Percentiles rank a stretch among this genome's conserved stretches.
These are phyloP conservation scores for Drosophila repleta DNA, from an alignment of 1,140 invertebrate species.

Conservation along the genomic window DNA sequence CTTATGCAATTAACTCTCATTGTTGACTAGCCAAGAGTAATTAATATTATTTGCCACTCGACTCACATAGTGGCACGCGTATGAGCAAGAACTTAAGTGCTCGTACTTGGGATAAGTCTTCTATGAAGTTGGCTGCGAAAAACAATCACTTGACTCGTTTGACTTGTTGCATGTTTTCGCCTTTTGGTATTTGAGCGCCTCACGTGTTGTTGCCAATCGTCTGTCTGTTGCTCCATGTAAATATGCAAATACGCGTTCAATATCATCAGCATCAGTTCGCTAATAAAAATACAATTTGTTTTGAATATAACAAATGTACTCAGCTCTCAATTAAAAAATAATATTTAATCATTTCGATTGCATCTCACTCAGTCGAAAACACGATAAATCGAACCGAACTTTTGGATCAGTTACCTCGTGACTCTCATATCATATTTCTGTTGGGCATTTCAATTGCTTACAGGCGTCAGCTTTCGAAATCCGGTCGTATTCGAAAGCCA, in stretches of 20 bases:
- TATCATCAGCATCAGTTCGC: conserved; percentile 13
- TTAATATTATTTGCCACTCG: conserved; percentile 9
- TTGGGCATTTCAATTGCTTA: conserved; percentile 9
- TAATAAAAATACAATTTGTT: conserved; percentile 1
- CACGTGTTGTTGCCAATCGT: conserved; percentile 61
- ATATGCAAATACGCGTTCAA: conserved; percentile 11
- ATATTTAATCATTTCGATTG: conserved; percentile 1
- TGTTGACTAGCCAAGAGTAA: conserved; percentile 23
- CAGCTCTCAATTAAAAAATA: not conserved
- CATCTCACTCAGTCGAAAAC: not conserved
- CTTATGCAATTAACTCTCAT: conserved; percentile 36
- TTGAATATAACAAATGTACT: conserved; percentile 1
- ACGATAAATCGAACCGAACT: conserved; percentile 1
- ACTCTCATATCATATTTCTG: conserved; percentile 20
- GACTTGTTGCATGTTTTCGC: conserved; percentile 56
- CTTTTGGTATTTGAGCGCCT: conserved; percentile 63
- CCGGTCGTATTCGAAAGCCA: conserved; percentile 27
- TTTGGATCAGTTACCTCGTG: conserved; percentile 1
- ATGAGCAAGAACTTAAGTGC: conserved; percentile 15
- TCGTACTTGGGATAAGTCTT: conserved; percentile 7
- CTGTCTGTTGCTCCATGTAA: conserved; percentile 21
- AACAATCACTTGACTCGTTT: conserved; percentile 50
- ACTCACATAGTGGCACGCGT: conserved; percentile 16
- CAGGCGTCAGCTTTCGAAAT: conserved; percentile 5
- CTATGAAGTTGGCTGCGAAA: not conserved